Base-by-base conservation (phyloP, 2,797 vertebrate species). In the Diglossa cyanea region DNA sequence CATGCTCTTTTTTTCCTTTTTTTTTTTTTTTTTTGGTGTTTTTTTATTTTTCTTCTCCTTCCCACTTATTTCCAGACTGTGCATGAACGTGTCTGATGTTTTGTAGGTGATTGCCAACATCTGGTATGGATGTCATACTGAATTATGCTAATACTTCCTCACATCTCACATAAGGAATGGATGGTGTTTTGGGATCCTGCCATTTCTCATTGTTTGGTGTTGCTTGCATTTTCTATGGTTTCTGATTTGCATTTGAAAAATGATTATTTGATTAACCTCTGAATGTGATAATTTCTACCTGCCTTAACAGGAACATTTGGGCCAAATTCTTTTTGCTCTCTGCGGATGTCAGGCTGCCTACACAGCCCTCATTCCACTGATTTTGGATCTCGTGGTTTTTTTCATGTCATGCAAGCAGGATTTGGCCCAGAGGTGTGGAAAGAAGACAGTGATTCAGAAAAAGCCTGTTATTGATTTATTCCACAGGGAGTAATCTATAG, bases 31-130 rank as follows among this genome's bases (percentile, higher is more conserved):
- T 17, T 42, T 25, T 24, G 18, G 17, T 2, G 11, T 28, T 7
- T 9, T 33, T 60, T 23, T 0, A 12, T 76, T 83, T 79, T 54
- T 13, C 25, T 68, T 94, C 63, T 65, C 44, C 54, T 83, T 28
- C 31, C 31, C 0, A 0, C n/a, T 86, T 6, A 1, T 84, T 88
- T 91, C 42, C 45, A 86, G 84, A 73, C 63, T 54, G 44, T 67
- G 70, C 51, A 33, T 53, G 73, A 71, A 87, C 37, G 31, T 44
- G 21, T 73, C 95, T 91, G 74, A 65, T 62, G 62, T 85, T 77
- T 77, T 72, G 55, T 80, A 94, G 94, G 91, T 96, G 94, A 96
- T 97, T 98, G 96, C 97, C 97, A 98, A 96, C 96, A 96, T 96
- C 96, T 97, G 94, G 67, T 94, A 88, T 60, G 93, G 96, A 93